Evolutionary conservation across 2,113 vertebrate genomes (phyloP), one percentile per base, ranked within the genome.

Genomic region (Hypomesus transpacificus): DNA sequence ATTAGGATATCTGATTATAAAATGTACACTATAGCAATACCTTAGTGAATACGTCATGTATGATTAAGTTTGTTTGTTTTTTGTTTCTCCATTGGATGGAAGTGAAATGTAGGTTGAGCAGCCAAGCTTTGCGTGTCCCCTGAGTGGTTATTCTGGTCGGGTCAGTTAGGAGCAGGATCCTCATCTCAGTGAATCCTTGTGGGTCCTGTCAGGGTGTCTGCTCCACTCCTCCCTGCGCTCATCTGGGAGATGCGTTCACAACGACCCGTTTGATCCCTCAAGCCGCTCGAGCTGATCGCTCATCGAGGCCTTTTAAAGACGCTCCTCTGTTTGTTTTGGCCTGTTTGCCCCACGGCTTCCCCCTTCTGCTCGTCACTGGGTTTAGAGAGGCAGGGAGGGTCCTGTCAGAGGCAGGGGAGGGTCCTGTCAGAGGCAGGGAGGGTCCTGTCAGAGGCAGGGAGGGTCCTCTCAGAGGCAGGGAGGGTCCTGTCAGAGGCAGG

Each of bases 191-290:
- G 28, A 18, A 34, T 17, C 14, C 16, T 28, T 31, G 28, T 63
- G 6, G 61, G 28, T 39, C 31, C 4, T 63, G 26, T 63, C 6
- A 63, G 26, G 17, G 26, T 26, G 14, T 16, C 22, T 17, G 61
- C 26, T 2, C 3, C 31, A 20, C 24, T 22, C 24, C 63, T 69
- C 18, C 60, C 39, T n/a, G 34, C 14, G 17, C 24, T 52, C 50
- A 53, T 66, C 64, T 21, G 50, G 28, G 31, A 61, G 70, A 68
- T 72, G 28, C 22, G 52, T 34, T 24, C 14, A 56, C 58, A 68
- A 18, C 52, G n/a, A 52, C 7, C 22, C 17, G 17, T 61, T 59
- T 26, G 26, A 58, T 62, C 56, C 56, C n/a, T 22, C 52, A 68
- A 60, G 64, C 57, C 57, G 21, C 31, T 61, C 65, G 14, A 60